Evolutionary conservation across 1,140 invertebrate genomes (phyloP), one percentile per base, ranked within the genome.

Genomic region (Bemisia tabaci): DNA sequence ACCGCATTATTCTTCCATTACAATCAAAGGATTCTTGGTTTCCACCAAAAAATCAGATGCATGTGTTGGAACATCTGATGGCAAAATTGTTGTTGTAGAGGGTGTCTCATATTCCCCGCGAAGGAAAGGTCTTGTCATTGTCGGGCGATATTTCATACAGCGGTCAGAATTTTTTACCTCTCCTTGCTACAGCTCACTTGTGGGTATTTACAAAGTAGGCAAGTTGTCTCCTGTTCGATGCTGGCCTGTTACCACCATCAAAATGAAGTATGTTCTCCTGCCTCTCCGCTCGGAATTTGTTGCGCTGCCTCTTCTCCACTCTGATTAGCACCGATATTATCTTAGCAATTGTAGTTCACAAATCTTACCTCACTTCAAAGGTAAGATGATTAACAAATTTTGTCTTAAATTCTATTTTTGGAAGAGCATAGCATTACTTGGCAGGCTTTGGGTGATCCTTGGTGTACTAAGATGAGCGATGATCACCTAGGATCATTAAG

Each of bases 201-300:
- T 64, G 58, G 63, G 63, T 64, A 39, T 64, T 64, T 64, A 26
- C 58, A 39, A 64, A 39, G 22, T 64, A 22, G 17, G 58, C 23
- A 64, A 33, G 23, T 39, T 26, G 25, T 64, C 63, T 33, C n/a
- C 21, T 12, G 21, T 64, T 9, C 33, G 58, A 64, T 33, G 21
- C 58, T 48, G 27, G 27, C 63, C 63, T 22, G 58, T 64, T 39
- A 33, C 63, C 21, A 22, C 23, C 33, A 64, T 64, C 22, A 33
- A 24, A 22, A 64, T 12, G 0, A 64, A 64, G 22, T 64, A 64
- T 64, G 17, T 64, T 33, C 24, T 64, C 27, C 58, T 64, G n/a
- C n/a, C n/a, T n/a, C n/a, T n/a, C n/a, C n/a, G n/a, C n/a, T n/a
- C n/a, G n/a, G n/a, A n/a, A n/a, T n/a, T n/a, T n/a, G n/a, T n/a